Evolutionary conservation across 2,888 invertebrate species (phyloP), one percentile per base, ranked within the genome.

Genomic region (Ichneumon xanthorius): DNA sequence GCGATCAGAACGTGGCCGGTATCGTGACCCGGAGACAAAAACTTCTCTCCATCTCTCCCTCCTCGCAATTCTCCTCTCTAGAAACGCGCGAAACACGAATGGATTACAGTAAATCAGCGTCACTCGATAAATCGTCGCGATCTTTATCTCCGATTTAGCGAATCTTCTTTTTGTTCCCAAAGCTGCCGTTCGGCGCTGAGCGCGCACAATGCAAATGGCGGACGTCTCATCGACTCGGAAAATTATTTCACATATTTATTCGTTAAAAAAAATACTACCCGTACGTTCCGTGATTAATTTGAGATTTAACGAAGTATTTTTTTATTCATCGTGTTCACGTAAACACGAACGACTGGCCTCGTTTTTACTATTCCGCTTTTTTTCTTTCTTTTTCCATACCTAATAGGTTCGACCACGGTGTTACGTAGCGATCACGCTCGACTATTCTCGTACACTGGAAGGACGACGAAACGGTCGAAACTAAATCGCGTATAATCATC

Each of bases 271-370:
- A 45, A 45, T 7, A 45, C 0, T 2, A 3, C 3, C 14, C 45
- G 45, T 45, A 45, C 14, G 14, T 14, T 14, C 14, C 1, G 3
- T 5, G 14, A 45, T 45, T 11, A 1, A 45, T 45, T 3, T 3
- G 45, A 45, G 45, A 14, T 14, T 45, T 4, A 45, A 45, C 45
- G 14, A 45, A 14, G 4, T 45, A 45, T 45, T 45, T 45, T 45
- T 45, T 45, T 45, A 45, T 45, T 45, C 11, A 19, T 2, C 9
- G 22, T 55, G 9, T 55, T 55, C 61, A 33, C 26, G 61, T 61
- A 61, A 53, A 53, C 53, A n/a, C 40, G 40, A 40, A 40, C 30
- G 26, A 61, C 22, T 61, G 61, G 61, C 33, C 61, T 30, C 61
- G 33, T 30, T 61, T 61, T 61, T 61, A 33, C n/a, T 61, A 16